These are phyloP conservation scores for Dendroctonus valens DNA, from an alignment of 1,140 invertebrate species.

Conservation along the genomic window DNA sequence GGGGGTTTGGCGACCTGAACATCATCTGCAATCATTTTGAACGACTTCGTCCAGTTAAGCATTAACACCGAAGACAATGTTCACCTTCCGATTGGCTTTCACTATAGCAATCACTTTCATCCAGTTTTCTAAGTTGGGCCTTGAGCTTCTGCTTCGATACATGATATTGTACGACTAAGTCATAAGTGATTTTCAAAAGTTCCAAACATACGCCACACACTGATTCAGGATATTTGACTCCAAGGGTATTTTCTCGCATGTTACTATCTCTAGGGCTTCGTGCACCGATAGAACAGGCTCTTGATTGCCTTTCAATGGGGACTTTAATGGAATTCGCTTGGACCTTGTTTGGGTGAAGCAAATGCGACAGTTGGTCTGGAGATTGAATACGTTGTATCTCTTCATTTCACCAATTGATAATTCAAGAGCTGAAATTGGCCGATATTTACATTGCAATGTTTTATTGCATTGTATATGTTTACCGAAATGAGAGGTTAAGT, in stretches of 20 bases:
- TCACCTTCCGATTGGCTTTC: neutral
- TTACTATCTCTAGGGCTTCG: constrained; percentile 26
- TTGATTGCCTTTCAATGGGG: constrained; percentile 6
- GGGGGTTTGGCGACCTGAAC: too few species aligned
- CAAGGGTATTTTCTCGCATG: constrained; percentile 16
- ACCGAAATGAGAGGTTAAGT: too few species aligned
- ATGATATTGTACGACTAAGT: constrained; percentile 30
- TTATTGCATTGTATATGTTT: too few species aligned
- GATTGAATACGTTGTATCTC: constrained; percentile 24
- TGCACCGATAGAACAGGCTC: constrained; percentile 1
- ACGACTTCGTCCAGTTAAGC: too few species aligned
- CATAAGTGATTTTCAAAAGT: constrained; percentile 33
- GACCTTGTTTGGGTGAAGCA: constrained; percentile 30
- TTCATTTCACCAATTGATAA: neutral
- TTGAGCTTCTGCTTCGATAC: constrained; percentile 11
- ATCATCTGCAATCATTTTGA: too few species aligned
- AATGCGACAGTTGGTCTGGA: constrained; percentile 32
- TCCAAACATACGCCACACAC: constrained; percentile 33
- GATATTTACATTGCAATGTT: too few species aligned
- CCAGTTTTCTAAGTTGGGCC: neutral
- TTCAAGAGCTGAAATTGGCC: neutral
- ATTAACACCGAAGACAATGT: too few species aligned
- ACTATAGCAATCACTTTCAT: neutral
- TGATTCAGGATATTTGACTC: constrained; percentile 26
- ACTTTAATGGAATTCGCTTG: constrained; percentile 9